phyloP scores from a whole-genome alignment of 2,113 vertebrate genomes.

The Myiagra hebetior region DNA sequence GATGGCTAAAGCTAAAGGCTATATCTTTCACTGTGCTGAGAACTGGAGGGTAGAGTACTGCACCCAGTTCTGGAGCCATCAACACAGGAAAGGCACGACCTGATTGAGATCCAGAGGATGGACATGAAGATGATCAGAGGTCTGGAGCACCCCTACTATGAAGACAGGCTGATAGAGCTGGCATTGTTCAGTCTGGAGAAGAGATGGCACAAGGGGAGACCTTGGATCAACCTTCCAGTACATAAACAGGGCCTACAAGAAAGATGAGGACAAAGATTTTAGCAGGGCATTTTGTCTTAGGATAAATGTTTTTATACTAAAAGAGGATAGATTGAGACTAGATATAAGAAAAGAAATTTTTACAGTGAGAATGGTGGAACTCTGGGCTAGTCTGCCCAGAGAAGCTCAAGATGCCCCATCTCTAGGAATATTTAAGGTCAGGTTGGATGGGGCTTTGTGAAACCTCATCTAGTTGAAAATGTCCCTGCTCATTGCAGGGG shows the following conservation, averaged over 20 bases:
- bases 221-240: neutral
- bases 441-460: neutral
- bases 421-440: neutral
- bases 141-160: neutral
- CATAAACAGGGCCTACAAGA: neutral
- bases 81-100: neutral
- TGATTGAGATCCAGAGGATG: neutral
- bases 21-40: neutral
- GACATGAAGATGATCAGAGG: neutral
- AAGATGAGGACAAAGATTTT: neutral
- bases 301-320: neutral
- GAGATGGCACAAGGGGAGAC: neutral
- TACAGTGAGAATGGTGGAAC: neutral
- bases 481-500: neutral
- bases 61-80: neutral
- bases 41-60: neutral
- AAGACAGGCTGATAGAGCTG: neutral
- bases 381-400: neutral
- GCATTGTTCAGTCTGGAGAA: neutral
- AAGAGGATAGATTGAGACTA: neutral
- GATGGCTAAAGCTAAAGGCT: neutral
- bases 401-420: neutral
- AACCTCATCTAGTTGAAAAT: neutral
- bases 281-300: neutral
- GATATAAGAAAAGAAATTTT: neutral